Conservation (phyloP, 2,113 vertebrate species). For the Nyctereutes procyonoides region DNA sequence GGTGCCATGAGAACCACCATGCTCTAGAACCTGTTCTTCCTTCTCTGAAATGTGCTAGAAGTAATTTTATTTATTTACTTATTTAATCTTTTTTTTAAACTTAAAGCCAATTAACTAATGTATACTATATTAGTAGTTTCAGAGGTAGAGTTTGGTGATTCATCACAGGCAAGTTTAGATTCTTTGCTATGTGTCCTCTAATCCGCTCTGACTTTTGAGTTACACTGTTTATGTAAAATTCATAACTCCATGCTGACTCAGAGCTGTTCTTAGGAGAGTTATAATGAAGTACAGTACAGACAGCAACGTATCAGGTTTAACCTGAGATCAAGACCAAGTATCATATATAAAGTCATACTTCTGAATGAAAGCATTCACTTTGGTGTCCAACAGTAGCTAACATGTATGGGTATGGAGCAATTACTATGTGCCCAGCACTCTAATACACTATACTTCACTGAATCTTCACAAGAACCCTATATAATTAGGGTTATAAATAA, state of each 20-base stretch:
- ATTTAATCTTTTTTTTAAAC: no score
- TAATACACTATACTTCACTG: neutral
- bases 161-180: neutral
- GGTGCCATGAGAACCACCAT: neutral
- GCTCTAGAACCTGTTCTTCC: neutral
- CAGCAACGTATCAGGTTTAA: neutral
- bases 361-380: constrained; percentile 23
- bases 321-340: neutral
- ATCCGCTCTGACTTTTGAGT: constrained; percentile 33
- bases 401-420: neutral
- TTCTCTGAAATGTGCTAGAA: neutral
- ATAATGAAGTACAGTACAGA: constrained; percentile 39
- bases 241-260: constrained; percentile 45
- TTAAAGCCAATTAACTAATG: no score
- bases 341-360: constrained; percentile 12
- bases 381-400: neutral
- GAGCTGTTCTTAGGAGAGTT: constrained; percentile 38
- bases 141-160: no score
- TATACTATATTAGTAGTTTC: no score
- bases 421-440: neutral
- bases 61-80: neutral
- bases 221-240: constrained; percentile 51
- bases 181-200: neutral
- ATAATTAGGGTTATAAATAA: neutral
- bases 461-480: neutral